phyloP scores from a whole-genome alignment of 2,888 invertebrate species.

The Stictocephala bisonia region DNA sequence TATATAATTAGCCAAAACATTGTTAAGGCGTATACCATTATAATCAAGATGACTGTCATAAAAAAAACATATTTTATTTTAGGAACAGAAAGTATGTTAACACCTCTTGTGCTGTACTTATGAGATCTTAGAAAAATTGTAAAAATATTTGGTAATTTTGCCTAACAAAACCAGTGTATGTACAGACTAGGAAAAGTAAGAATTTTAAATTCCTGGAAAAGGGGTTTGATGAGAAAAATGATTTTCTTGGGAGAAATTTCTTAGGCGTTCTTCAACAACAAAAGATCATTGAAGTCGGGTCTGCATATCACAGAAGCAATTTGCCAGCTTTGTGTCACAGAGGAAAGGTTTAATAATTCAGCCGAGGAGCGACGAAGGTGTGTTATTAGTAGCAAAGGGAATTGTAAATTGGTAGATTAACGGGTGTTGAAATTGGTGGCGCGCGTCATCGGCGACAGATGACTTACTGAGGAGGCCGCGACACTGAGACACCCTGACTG shows the following conservation, averaged over 20 bases:
- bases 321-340: conserved; percentile 28
- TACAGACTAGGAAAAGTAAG: too few species aligned
- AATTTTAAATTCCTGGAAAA: too few species aligned
- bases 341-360: conserved; percentile 29
- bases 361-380: conserved; percentile 30
- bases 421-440: conserved; percentile 27
- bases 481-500: background rate
- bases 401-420: conserved; percentile 28
- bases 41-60: too few species aligned
- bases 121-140: too few species aligned
- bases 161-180: too few species aligned
- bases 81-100: too few species aligned
- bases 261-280: conserved; percentile 14
- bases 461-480: background rate
- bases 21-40: too few species aligned
- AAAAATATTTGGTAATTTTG: too few species aligned
- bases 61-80: too few species aligned
- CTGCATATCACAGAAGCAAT: conserved; percentile 32
- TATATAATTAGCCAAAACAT: too few species aligned
- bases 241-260: background rate
- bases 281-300: conserved; percentile 12
- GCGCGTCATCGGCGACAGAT: conserved; percentile 24
- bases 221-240: too few species aligned
- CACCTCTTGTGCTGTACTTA: too few species aligned
- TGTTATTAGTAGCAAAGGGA: conserved; percentile 37